Conservation (phyloP, 2,888 invertebrate genomes). For the Mechanitis messenoides region DNA sequence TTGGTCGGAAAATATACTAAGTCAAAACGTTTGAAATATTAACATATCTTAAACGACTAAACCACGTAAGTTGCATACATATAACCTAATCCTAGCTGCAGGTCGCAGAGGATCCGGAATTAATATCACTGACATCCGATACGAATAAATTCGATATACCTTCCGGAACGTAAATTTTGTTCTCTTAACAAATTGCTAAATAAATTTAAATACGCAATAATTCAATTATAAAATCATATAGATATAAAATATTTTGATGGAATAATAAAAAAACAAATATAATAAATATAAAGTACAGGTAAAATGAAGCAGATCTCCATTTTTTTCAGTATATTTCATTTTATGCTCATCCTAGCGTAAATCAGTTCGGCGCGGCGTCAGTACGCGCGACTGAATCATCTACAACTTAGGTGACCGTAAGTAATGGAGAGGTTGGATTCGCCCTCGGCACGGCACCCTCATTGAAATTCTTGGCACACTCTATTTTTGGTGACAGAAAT, state of each 20-base stretch:
- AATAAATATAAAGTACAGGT: too few species aligned
- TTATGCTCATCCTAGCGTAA: constrained; percentile 22
- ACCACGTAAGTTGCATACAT: constrained; percentile 27
- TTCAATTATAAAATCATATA: too few species aligned
- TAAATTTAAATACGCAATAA: too few species aligned
- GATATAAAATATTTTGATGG: too few species aligned
- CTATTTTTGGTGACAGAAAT: constrained; percentile 45
- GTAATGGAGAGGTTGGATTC: constrained; percentile 57
- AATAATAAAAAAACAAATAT: too few species aligned
- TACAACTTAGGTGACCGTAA: constrained; percentile 42
- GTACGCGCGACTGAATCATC: constrained; percentile 25
- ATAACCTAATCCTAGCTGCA: constrained; percentile 29
- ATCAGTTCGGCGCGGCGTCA: constrained; percentile 20
- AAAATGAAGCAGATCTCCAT: too few species aligned
- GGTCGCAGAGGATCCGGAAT: constrained; percentile 26
- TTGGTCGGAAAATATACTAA: too few species aligned
- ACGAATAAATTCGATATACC: constrained; percentile 25
- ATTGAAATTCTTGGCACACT: constrained; percentile 47
- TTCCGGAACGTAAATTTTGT: constrained; percentile 7
- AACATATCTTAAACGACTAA: constrained; percentile 10
- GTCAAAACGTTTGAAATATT: too few species aligned
- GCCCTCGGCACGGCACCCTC: constrained; percentile 40
- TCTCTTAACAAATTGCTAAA: background rate
- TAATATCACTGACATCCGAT: constrained; percentile 32
- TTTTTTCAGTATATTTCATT: constrained; percentile 10